Percentiles rank a stretch among this genome's conserved stretches.
These are phyloP conservation scores for Gorilla gorilla DNA, from an alignment of 2,113 vertebrate genomes.

Conservation along the genomic window DNA sequence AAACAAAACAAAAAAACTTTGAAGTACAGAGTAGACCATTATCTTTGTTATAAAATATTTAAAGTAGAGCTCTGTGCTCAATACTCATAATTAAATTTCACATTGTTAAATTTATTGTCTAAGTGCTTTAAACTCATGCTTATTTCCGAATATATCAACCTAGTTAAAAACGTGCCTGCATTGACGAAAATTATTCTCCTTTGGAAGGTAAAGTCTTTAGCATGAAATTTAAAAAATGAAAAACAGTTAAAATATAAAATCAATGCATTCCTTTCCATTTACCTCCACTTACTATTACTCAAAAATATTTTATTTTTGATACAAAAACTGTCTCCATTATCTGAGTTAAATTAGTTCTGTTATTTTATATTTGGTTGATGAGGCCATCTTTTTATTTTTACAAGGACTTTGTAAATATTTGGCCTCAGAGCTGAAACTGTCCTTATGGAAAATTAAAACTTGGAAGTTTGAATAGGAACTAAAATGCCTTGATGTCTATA, in stretches of 20 bases:
- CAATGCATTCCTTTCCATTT: background rate
- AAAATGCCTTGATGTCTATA: slow-evolving; percentile 30
- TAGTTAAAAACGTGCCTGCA: background rate
- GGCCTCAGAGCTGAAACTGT: background rate
- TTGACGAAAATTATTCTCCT: background rate
- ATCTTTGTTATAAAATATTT: background rate
- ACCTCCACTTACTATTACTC: background rate
- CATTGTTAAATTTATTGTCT: background rate
- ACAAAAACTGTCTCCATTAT: background rate
- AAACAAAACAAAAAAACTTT: background rate
- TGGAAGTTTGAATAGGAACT: background rate
- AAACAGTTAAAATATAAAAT: background rate
- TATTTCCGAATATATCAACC: background rate
- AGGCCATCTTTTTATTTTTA: slow-evolving; percentile 18
- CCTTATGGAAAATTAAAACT: slow-evolving; percentile 21
- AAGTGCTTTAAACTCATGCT: background rate
- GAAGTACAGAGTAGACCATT: background rate
- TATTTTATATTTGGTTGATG: slow-evolving; percentile 19
- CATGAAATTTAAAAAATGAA: background rate
- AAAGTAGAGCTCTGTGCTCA: background rate
- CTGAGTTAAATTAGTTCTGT: slow-evolving; percentile 9
- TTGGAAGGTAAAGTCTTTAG: background rate
- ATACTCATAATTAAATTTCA: slow-evolving; percentile 7
- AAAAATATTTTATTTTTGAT: background rate
- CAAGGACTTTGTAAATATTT: slow-evolving; percentile 5